phyloP scores from a whole-genome alignment of 2,888 invertebrate genomes.

The Anagyrus pseudococci region DNA sequence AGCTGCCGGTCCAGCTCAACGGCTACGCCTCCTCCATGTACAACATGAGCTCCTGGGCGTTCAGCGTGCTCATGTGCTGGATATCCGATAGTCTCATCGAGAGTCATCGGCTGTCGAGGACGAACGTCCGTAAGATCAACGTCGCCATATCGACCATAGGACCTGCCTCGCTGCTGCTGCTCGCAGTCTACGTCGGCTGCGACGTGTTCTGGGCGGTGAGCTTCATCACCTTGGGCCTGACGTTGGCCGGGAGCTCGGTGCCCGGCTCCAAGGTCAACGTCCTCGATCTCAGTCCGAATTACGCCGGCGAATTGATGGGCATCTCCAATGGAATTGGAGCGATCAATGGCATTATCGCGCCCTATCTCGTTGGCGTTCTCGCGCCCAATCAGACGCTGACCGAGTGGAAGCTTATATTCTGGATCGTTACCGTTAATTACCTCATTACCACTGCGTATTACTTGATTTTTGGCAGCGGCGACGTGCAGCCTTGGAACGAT shows the following conservation, averaged over 20 bases:
- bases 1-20: slow-evolving; percentile 54
- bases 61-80: slow-evolving; percentile 29
- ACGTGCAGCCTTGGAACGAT: slow-evolving; percentile 77
- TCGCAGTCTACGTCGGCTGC: slow-evolving; percentile 31
- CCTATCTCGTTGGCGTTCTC: slow-evolving; percentile 69
- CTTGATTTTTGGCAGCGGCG: slow-evolving; percentile 72
- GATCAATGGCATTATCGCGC: slow-evolving; percentile 72
- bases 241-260: slow-evolving; percentile 53
- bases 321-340: slow-evolving; percentile 68
- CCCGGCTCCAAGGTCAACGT: slow-evolving; percentile 58
- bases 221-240: slow-evolving; percentile 56
- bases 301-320: slow-evolving; percentile 56
- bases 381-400: slow-evolving; percentile 63
- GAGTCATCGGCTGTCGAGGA: slow-evolving; percentile 4
- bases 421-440: slow-evolving; percentile 75
- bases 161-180: slow-evolving; percentile 8
- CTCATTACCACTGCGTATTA: slow-evolving; percentile 71
- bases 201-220: slow-evolving; percentile 46
- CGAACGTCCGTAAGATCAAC: slow-evolving; percentile 27
- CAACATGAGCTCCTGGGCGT: slow-evolving; percentile 45
- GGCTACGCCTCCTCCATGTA: slow-evolving; percentile 54
- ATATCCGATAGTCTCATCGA: slow-evolving; percentile 27
- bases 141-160: slow-evolving; percentile 18
- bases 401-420: slow-evolving; percentile 75
- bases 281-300: slow-evolving; percentile 57